Percentiles rank a stretch among this genome's conserved stretches.
Evolutionary conservation across 2,113 vertebrate species (phyloP).

Genomic region (Megaptera novaeangliae): DNA sequence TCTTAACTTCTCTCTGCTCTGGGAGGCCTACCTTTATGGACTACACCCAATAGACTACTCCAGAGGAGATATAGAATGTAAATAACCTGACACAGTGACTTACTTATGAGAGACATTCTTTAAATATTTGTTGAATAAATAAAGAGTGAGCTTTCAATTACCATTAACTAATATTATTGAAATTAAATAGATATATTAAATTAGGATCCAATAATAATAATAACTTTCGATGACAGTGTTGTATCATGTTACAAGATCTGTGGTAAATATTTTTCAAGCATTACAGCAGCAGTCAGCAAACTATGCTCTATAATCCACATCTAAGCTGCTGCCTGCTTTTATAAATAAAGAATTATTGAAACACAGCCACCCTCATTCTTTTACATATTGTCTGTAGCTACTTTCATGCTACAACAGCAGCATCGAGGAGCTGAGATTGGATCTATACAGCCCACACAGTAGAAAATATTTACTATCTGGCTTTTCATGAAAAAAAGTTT

Average conservation of each 20-base stretch:
- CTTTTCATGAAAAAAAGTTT: background rate
- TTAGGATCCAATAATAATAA: background rate
- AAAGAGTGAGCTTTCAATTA: background rate
- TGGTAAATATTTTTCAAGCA: background rate
- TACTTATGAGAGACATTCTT: background rate
- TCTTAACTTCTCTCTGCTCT: background rate
- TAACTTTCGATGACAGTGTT: background rate
- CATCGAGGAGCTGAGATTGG: background rate
- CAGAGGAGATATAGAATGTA: background rate
- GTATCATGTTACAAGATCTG: background rate
- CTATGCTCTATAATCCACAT: background rate
- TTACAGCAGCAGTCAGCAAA: background rate
- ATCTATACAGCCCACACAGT: background rate
- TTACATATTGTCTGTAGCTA: background rate
- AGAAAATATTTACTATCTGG: background rate
- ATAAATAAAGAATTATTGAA: background rate
- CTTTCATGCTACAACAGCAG: background rate
- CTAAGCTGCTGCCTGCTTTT: background rate
- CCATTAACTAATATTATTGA: background rate
- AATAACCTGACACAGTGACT: background rate
- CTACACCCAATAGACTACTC: background rate
- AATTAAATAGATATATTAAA: background rate
- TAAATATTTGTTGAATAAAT: background rate
- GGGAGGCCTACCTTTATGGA: background rate
- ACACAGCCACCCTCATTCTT: background rate